Evolutionary conservation across 2,113 vertebrate genomes (phyloP).

Genomic region (Entosphenus tridentatus): DNA sequence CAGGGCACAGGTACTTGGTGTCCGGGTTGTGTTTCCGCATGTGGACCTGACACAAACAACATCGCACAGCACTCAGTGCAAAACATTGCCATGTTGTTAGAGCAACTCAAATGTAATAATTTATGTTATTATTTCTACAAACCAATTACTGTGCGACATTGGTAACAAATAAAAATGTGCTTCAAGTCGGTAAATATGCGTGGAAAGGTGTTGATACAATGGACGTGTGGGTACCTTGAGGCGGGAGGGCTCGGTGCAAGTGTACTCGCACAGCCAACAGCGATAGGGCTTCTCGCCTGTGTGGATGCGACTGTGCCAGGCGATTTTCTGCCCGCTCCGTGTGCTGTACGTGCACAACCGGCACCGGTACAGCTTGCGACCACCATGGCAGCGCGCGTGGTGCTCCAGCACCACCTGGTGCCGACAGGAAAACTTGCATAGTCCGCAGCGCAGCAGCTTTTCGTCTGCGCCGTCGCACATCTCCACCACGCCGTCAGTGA

Average conservation of each 20-base stretch:
- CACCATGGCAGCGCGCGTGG: slow-evolving; percentile 64
- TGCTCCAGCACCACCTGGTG: slow-evolving; percentile 70
- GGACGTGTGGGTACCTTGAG: slow-evolving; percentile 52
- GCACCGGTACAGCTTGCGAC: slow-evolving; percentile 64
- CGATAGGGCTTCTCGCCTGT: slow-evolving; percentile 83
- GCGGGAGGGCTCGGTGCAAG: slow-evolving; percentile 63
- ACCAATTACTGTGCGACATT: too few species aligned
- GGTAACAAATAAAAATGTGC: too few species aligned
- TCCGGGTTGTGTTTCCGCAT: slow-evolving; percentile 89
- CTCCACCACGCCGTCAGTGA: background rate
- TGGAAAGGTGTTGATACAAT: background rate
- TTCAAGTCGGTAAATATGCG: too few species aligned
- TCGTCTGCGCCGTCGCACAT: slow-evolving; percentile 16
- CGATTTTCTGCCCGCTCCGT: slow-evolving; percentile 84
- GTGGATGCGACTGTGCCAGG: slow-evolving; percentile 80
- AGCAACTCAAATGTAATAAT: too few species aligned
- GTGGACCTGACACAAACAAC: slow-evolving; percentile 37
- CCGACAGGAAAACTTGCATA: slow-evolving; percentile 44
- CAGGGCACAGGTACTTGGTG: slow-evolving; percentile 74
- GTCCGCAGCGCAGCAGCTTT: slow-evolving; percentile 36
- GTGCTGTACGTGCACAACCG: slow-evolving; percentile 62
- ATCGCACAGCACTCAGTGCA: too few species aligned
- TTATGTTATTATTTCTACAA: too few species aligned
- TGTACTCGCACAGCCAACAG: slow-evolving; percentile 59
- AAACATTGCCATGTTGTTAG: too few species aligned